Evolutionary conservation across 2,797 vertebrate genomes (phyloP).

Genomic region (Tapirus indicus): DNA sequence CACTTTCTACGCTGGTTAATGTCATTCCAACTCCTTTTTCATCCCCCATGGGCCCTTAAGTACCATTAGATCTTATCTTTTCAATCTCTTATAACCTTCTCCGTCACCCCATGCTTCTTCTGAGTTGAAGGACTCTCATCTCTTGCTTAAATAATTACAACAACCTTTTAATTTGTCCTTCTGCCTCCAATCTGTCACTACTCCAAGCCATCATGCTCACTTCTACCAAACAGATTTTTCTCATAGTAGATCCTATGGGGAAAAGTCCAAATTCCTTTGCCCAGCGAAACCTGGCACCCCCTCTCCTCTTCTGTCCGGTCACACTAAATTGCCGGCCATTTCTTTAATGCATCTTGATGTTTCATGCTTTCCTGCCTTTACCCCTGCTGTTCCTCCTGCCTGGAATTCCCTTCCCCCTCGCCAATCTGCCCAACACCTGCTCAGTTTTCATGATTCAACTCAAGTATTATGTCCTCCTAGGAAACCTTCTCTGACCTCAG

Average conservation of each 20-base stretch:
- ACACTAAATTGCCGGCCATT: slow-evolving; percentile 67
- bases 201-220: slow-evolving; percentile 48
- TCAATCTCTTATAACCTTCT: slow-evolving; percentile 45
- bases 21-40: not conserved
- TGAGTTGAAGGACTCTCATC: not conserved
- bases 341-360: slow-evolving; percentile 79
- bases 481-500: slow-evolving; percentile 57
- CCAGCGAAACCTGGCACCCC: slow-evolving; percentile 66
- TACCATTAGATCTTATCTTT: slow-evolving; percentile 34
- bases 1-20: not conserved
- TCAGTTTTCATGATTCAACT: slow-evolving; percentile 72
- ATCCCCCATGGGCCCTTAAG: not conserved
- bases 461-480: slow-evolving; percentile 52
- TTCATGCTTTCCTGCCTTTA: slow-evolving; percentile 74
- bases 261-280: slow-evolving; percentile 73
- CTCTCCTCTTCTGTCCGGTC: slow-evolving; percentile 56
- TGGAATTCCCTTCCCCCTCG: slow-evolving; percentile 61
- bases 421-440: slow-evolving; percentile 77
- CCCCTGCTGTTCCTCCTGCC: slow-evolving; percentile 73
- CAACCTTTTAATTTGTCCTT: slow-evolving; percentile 73
- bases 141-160: slow-evolving; percentile 69
- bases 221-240: slow-evolving; percentile 69
- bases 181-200: slow-evolving; percentile 37
- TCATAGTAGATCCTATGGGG: slow-evolving; percentile 58
- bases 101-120: not conserved